Percentiles rank a stretch among this genome's conserved stretches.
These are phyloP conservation scores for Caenorhabditis sp. DNA, from an alignment of 2,888 invertebrate species.

Conservation along the genomic window DNA sequence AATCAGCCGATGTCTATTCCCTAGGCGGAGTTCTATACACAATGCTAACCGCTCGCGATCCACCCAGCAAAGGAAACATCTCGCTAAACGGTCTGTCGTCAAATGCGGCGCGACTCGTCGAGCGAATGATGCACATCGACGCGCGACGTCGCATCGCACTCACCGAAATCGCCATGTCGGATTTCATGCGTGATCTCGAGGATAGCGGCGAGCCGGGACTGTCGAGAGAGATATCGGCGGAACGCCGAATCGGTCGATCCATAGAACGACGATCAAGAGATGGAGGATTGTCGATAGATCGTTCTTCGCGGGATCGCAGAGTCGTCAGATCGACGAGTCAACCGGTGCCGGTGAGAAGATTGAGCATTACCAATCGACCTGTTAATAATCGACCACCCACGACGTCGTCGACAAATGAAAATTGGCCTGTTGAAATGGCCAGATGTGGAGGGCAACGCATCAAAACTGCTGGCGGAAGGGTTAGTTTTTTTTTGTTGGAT, in stretches of 20 bases:
- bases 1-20: conserved; percentile 43
- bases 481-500: background rate
- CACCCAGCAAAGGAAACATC: conserved; percentile 22
- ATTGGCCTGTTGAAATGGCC: conserved; percentile 8
- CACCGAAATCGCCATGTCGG: conserved; percentile 2
- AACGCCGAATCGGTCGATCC: background rate
- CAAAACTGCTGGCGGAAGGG: conserved; percentile 27
- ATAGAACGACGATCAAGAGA: background rate
- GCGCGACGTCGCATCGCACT: conserved; percentile 16
- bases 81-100: conserved; percentile 1
- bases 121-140: conserved; percentile 34
- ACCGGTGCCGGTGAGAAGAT: background rate
- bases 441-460: conserved; percentile 23
- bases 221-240: conserved; percentile 9
- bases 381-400: background rate
- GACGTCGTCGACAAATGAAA: background rate
- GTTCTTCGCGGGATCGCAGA: no score
- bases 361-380: background rate
- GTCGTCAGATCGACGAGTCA: conserved; percentile 8
- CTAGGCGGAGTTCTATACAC: conserved; percentile 44
- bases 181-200: conserved; percentile 10
- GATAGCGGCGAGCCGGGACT: background rate
- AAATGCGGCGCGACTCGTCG: conserved; percentile 30
- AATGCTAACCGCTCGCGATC: conserved; percentile 42
- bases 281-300: conserved; percentile 1